Evolutionary conservation across 2,888 invertebrate species (phyloP).

Genomic region (Helobdella robusta): DNA sequence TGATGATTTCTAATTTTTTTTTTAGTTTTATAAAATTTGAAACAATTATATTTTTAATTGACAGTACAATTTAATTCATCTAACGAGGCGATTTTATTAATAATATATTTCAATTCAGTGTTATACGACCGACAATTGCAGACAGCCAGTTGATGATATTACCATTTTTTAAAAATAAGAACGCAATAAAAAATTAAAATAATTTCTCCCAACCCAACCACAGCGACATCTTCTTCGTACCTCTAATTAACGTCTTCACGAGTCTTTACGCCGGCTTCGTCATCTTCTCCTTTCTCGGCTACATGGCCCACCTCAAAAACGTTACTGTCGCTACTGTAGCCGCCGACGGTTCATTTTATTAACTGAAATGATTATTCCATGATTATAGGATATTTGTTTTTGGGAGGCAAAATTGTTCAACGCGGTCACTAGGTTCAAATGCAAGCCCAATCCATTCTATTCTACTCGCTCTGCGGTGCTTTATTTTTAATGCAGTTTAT

Average conservation of each 20-base stretch:
- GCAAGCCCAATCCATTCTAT: background rate
- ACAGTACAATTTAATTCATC: background rate
- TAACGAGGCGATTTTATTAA: background rate
- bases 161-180: too few relatives aligned
- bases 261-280: slow-evolving; percentile 33
- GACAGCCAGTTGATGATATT: too few relatives aligned
- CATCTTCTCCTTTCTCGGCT: slow-evolving; percentile 33
- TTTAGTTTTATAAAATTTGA: too few relatives aligned
- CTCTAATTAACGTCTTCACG: slow-evolving; percentile 33
- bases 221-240: slow-evolving; percentile 31
- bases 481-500: background rate
- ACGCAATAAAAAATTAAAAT: background rate
- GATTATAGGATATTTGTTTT: too few relatives aligned
- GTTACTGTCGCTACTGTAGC: slow-evolving; percentile 29
- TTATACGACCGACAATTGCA: too few relatives aligned
- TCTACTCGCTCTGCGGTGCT: too few relatives aligned
- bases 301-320: slow-evolving; percentile 31
- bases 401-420: too few relatives aligned
- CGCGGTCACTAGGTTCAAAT: too few relatives aligned
- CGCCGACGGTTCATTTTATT: slow-evolving; percentile 26
- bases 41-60: too few relatives aligned
- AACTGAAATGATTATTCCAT: too few relatives aligned
- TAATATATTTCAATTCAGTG: background rate
- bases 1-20: too few relatives aligned
- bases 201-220: background rate